These are phyloP conservation scores for Onchidella celtica DNA, from an alignment of 2,888 invertebrate genomes.

Conservation along the genomic window DNA sequence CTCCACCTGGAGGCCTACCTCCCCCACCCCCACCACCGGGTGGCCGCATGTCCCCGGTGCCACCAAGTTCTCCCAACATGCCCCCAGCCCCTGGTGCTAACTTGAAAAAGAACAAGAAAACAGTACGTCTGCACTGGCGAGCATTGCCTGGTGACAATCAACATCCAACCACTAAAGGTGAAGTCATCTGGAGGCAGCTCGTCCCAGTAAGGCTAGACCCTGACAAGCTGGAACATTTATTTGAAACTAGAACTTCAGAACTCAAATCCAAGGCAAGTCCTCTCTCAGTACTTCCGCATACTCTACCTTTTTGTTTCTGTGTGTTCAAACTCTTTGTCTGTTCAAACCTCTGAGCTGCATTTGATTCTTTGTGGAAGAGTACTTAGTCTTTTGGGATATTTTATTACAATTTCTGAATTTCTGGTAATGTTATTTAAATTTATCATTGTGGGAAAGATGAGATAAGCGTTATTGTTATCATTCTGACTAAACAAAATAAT, in stretches of 20 bases:
- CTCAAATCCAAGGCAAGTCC: constrained; percentile 91
- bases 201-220: constrained; percentile 91
- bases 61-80: constrained; percentile 65
- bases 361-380: background rate
- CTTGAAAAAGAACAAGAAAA: constrained; percentile 87
- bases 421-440: too few species aligned
- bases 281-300: background rate
- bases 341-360: background rate
- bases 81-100: constrained; percentile 72
- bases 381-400: background rate
- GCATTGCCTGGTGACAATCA: constrained; percentile 83
- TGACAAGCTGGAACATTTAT: constrained; percentile 95
- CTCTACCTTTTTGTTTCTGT: background rate
- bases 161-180: constrained; percentile 66
- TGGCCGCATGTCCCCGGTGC: constrained; percentile 46
- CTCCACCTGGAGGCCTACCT: constrained; percentile 45
- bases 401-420: too few species aligned
- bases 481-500: too few species aligned
- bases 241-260: constrained; percentile 98
- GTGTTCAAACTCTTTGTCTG: background rate
- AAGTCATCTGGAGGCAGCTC: constrained; percentile 77
- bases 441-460: too few species aligned
- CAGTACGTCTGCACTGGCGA: constrained; percentile 98
- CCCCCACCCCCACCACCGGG: constrained; percentile 69
- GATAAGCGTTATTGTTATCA: too few species aligned